Conservation (phyloP, 2,888 invertebrate genomes). For the Plagodis pulveraria region DNA sequence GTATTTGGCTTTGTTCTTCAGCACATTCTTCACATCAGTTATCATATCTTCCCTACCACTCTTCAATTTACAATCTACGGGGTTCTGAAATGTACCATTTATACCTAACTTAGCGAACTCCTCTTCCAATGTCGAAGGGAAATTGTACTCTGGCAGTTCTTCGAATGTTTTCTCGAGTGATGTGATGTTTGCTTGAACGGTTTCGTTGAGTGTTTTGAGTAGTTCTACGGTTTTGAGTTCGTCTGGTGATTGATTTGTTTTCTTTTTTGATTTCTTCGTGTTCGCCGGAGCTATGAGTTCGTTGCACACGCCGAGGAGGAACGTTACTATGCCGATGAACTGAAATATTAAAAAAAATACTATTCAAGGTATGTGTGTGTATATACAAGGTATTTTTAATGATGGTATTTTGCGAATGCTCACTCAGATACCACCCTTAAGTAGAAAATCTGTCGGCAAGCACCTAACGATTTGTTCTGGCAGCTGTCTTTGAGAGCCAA, state of each 20-base stretch:
- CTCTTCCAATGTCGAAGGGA: constrained; percentile 59
- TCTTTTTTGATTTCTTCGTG: constrained; percentile 85
- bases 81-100: constrained; percentile 62
- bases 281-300: constrained; percentile 78
- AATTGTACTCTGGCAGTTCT: constrained; percentile 66
- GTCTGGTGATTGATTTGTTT: constrained; percentile 74
- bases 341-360: constrained; percentile 48
- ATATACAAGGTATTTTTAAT: no score
- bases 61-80: constrained; percentile 73
- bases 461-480: no score
- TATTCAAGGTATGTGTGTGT: no score
- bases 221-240: constrained; percentile 65
- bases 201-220: constrained; percentile 62
- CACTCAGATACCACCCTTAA: no score
- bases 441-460: no score
- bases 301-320: constrained; percentile 83
- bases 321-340: constrained; percentile 84
- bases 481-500: no score
- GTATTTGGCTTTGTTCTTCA: constrained; percentile 84
- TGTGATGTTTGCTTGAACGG: constrained; percentile 62
- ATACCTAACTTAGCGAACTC: constrained; percentile 67
- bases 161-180: constrained; percentile 72
- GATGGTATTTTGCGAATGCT: no score
- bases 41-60: constrained; percentile 79
- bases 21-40: constrained; percentile 78